Conservation (phyloP, 1,140 invertebrate species). For the Oscheius sp. region DNA sequence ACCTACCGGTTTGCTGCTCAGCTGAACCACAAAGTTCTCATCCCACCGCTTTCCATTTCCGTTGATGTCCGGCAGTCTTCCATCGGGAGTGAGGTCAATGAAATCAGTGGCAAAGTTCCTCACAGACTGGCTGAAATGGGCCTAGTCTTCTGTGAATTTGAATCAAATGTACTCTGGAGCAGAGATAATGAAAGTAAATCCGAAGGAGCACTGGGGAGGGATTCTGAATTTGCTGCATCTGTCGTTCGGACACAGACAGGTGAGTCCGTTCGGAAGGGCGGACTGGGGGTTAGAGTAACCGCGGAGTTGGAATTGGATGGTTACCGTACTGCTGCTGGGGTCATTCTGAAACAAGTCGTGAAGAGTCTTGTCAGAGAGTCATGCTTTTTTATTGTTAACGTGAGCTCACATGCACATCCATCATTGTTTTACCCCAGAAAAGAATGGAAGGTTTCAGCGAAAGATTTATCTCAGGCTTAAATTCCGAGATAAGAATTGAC, state of each 20-base stretch:
- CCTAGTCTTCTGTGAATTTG: not conserved
- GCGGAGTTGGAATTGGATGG: conserved; percentile 33
- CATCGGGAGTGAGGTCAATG: conserved; percentile 41
- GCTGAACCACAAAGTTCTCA: conserved; percentile 41
- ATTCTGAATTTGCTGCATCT: conserved; percentile 16
- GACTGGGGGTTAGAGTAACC: conserved; percentile 29
- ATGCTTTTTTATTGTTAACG: not conserved
- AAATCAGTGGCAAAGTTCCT: conserved; percentile 49
- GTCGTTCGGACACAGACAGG: conserved; percentile 13
- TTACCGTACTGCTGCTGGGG: not conserved
- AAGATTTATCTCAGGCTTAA: no score
- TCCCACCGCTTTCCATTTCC: conserved; percentile 22
- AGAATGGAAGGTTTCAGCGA: no score
- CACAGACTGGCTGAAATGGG: conserved; percentile 45
- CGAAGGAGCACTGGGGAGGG: conserved; percentile 40
- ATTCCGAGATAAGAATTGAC: no score
- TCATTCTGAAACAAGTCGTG: not conserved
- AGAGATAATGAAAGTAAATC: conserved; percentile 49
- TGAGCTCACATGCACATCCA: not conserved
- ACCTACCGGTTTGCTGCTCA: conserved; percentile 47
- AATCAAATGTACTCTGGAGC: conserved; percentile 51
- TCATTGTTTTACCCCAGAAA: no score
- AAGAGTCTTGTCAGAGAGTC: no score
- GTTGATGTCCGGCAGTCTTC: conserved; percentile 15
- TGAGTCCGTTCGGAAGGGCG: conserved; percentile 23